Evolutionary conservation across 2,888 invertebrate species (phyloP).

Genomic region (Prosapia bicincta): DNA sequence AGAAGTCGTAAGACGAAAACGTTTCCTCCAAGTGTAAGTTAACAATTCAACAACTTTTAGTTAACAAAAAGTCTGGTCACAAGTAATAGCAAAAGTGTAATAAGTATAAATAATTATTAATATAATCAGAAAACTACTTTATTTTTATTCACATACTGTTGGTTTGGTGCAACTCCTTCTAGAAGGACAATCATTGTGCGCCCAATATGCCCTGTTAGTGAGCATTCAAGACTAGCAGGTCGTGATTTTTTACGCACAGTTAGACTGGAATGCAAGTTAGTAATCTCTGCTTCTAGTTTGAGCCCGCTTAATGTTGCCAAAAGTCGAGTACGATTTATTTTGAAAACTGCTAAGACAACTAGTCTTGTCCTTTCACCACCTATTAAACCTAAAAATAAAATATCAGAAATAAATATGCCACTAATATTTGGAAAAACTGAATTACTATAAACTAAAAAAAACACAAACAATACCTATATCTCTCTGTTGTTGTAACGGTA

Average conservation of each 20-base stretch:
- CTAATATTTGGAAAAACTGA: not conserved
- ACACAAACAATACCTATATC: constrained; percentile 50
- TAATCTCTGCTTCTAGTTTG: constrained; percentile 92
- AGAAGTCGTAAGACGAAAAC: too few species aligned
- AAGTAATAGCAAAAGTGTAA: too few species aligned
- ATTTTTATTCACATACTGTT: constrained; percentile 80
- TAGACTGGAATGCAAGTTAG: constrained; percentile 84
- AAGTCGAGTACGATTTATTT: constrained; percentile 81
- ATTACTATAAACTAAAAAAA: too few species aligned
- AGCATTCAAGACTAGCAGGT: constrained; percentile 68
- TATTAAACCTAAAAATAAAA: constrained; percentile 11
- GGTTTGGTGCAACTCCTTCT: constrained; percentile 85
- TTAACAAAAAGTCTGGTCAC: too few species aligned
- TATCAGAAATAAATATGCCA: not conserved
- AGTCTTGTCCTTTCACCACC: constrained; percentile 65
- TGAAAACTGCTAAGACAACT: constrained; percentile 81
- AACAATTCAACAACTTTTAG: too few species aligned
- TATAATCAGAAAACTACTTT: too few species aligned
- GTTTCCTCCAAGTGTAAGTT: too few species aligned
- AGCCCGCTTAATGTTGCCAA: constrained; percentile 89
- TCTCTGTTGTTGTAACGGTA: constrained; percentile 43
- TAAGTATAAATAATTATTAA: too few species aligned
- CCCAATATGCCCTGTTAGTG: constrained; percentile 85
- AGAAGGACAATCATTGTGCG: constrained; percentile 87
- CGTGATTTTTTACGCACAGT: constrained; percentile 74